Evolutionary conservation across 1,140 invertebrate species (phyloP).

Genomic region (Eueides isabella): DNA sequence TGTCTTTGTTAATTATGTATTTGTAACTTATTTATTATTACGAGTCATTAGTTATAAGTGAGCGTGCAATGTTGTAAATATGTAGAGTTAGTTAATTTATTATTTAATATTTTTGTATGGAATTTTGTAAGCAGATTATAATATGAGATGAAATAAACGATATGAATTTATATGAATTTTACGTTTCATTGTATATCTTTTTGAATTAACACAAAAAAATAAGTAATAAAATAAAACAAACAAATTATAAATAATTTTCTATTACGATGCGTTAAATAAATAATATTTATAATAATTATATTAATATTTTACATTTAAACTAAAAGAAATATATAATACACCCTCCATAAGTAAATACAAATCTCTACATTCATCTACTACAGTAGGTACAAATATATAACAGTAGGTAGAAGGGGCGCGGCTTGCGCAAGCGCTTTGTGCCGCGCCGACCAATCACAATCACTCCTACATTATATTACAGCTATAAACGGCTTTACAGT

Average conservation of each 20-base stretch:
- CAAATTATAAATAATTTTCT: no score
- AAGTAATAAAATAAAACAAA: neutral
- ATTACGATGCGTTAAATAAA: no score
- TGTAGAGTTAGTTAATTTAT: slow-evolving; percentile 32
- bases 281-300: no score
- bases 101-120: slow-evolving; percentile 10
- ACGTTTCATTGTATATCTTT: neutral
- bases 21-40: slow-evolving; percentile 20
- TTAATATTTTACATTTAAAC: no score
- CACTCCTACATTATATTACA: neutral
- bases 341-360: no score
- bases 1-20: slow-evolving; percentile 40
- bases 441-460: slow-evolving; percentile 27
- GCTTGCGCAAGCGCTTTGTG: slow-evolving; percentile 41
- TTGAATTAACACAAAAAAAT: neutral
- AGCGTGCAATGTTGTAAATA: slow-evolving; percentile 42
- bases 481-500: neutral
- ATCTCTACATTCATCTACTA: neutral
- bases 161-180: neutral
- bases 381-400: neutral
- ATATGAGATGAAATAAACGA: slow-evolving; percentile 1
- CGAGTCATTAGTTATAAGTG: slow-evolving; percentile 22
- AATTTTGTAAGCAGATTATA: neutral
- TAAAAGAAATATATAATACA: no score
- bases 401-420: slow-evolving; percentile 21